Conservation (phyloP, 35 echinoderm and acorn worm species). For the Antedon bifida region DNA sequence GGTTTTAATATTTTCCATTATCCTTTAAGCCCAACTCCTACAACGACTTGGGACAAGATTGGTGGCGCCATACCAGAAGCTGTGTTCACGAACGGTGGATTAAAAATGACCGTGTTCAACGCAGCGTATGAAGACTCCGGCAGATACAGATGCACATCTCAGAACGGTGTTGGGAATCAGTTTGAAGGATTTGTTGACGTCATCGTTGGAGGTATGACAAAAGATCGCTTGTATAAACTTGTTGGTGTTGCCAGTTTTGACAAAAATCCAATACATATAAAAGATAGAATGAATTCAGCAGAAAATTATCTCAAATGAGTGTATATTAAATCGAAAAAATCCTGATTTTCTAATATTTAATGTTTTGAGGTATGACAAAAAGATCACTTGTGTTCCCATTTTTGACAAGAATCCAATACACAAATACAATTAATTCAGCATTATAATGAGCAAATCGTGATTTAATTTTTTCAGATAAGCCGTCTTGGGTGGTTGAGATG, state of each 20-base stretch:
- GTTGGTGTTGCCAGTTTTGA: no score
- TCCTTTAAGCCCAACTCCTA: neutral
- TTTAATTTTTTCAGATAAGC: neutral
- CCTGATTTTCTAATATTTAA: no score
- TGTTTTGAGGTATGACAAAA: no score
- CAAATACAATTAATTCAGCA: no score
- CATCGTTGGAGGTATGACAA: neutral
- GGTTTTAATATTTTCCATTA: no score
- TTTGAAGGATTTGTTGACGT: neutral
- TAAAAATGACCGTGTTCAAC: neutral
- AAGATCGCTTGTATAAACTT: no score
- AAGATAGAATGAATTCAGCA: no score
- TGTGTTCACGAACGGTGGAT: neutral
- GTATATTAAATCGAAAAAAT: no score
- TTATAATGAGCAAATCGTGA: neutral
- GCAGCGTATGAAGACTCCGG: neutral
- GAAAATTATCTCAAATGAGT: no score
- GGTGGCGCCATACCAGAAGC: neutral
- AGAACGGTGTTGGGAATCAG: neutral
- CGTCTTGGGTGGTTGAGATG: neutral
- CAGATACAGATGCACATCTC: neutral
- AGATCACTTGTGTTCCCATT: no score
- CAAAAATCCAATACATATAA: no score
- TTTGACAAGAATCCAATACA: no score
- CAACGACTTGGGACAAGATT: neutral